Percentiles rank a stretch among this genome's conserved stretches.
Evolutionary conservation across 2,797 vertebrate species (phyloP).

Genomic region (Platyrinchus mystaceus): DNA sequence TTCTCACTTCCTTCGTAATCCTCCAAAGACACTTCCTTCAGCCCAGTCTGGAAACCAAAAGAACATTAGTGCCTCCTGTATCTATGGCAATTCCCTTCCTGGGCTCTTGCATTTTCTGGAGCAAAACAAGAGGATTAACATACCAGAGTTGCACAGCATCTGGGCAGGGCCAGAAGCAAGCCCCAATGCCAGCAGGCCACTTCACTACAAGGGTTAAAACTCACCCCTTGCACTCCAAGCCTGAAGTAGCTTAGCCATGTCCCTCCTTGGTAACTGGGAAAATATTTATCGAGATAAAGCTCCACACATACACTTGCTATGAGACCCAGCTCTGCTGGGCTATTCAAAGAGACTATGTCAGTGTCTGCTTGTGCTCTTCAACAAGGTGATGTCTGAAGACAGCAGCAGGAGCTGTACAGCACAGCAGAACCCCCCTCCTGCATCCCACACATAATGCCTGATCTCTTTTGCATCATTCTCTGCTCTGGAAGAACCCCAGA

Average conservation of each 20-base stretch:
- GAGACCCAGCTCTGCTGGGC: neutral
- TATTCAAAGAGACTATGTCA: neutral
- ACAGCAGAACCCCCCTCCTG: neutral
- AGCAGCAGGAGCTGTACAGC: neutral
- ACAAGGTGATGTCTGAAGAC: neutral
- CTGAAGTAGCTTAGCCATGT: neutral
- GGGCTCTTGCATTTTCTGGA: neutral
- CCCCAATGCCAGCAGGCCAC: neutral
- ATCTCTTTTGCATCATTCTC: neutral
- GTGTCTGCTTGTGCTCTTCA: neutral
- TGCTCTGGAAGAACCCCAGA: neutral
- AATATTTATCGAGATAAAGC: neutral
- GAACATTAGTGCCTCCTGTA: conserved; percentile 30
- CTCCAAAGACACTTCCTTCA: conserved; percentile 78
- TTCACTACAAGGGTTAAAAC: neutral
- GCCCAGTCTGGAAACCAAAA: conserved; percentile 64
- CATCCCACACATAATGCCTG: neutral
- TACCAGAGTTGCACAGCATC: neutral
- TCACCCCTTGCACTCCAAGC: neutral
- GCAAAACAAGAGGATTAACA: neutral
- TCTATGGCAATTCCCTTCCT: neutral
- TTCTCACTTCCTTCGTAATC: conserved; percentile 81
- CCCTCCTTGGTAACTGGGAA: neutral
- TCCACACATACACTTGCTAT: neutral
- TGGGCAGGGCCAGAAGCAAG: neutral